These are phyloP conservation scores for Anoncus sp. DNA, from an alignment of 2,888 invertebrate genomes.

Conservation along the genomic window DNA sequence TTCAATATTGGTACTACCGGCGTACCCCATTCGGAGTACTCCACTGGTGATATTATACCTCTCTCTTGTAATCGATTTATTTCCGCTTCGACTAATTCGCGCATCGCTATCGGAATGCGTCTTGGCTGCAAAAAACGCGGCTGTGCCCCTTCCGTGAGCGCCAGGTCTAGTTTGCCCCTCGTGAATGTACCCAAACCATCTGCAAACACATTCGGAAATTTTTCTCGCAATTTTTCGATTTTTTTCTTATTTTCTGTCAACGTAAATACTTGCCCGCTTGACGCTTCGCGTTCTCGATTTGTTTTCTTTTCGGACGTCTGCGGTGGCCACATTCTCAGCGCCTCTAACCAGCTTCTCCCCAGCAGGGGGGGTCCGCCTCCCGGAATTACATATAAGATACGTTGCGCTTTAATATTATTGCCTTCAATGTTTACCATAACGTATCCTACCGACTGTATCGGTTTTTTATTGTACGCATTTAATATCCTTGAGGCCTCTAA, in stretches of 20 bases:
- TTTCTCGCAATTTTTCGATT: conserved; percentile 5
- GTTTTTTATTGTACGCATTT: conserved; percentile 28
- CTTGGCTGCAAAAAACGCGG: conserved; percentile 63
- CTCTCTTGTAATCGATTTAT: conserved; percentile 1
- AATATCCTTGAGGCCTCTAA: conserved; percentile 61
- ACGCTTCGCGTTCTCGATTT: conserved; percentile 4
- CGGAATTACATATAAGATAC: conserved; percentile 24
- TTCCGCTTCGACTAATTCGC: background rate
- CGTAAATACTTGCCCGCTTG: background rate
- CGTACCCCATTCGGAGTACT: conserved; percentile 70
- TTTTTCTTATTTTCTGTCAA: background rate
- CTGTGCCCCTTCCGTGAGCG: conserved; percentile 49
- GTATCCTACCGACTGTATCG: conserved; percentile 28
- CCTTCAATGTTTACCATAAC: background rate
- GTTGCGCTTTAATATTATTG: conserved; percentile 1
- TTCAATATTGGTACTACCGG: conserved; percentile 73
- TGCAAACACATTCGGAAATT: conserved; percentile 47
- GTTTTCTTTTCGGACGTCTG: background rate
- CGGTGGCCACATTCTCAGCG: conserved; percentile 27
- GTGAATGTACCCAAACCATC: conserved; percentile 34
- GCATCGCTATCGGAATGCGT: conserved; percentile 10
- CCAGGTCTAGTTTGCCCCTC: conserved; percentile 32
- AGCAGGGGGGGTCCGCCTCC: conserved; percentile 28
- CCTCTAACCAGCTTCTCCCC: conserved; percentile 33
- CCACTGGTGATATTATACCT: conserved; percentile 63